These are phyloP conservation scores for Dryobotodes eremita DNA, from an alignment of 2,888 invertebrate genomes.

Conservation along the genomic window DNA sequence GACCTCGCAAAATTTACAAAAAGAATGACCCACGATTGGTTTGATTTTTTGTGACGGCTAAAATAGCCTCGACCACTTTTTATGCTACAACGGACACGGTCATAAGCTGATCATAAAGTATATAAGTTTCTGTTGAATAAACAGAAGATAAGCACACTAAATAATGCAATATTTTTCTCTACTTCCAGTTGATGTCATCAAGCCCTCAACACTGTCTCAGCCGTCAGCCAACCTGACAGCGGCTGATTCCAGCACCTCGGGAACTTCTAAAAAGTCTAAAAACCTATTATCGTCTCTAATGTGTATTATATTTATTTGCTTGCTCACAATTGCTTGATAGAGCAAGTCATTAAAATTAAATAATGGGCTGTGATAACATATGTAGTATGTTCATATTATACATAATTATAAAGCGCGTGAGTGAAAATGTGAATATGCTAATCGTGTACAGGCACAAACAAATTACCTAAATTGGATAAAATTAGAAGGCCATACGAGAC, in stretches of 20 bases:
- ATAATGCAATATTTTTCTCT: constrained; percentile 43
- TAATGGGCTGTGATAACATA: constrained; percentile 88
- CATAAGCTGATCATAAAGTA: constrained; percentile 30
- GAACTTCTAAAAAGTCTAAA: constrained; percentile 60
- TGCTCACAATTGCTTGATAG: constrained; percentile 80
- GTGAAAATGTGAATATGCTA: constrained; percentile 54
- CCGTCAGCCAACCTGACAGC: constrained; percentile 82
- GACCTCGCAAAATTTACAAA: too few species aligned
- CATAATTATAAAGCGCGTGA: constrained; percentile 65
- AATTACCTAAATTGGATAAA: constrained; percentile 30
- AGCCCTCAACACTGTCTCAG: constrained; percentile 79
- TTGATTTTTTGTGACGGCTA: constrained; percentile 18
- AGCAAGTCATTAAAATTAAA: constrained; percentile 73
- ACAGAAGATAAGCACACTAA: neutral
- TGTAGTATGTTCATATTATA: constrained; percentile 73
- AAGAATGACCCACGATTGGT: neutral
- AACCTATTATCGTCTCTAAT: constrained; percentile 66
- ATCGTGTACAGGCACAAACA: constrained; percentile 57
- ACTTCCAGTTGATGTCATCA: constrained; percentile 86
- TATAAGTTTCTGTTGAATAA: neutral
- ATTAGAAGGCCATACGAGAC: constrained; percentile 21
- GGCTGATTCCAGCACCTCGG: constrained; percentile 79
- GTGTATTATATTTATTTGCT: constrained; percentile 71
- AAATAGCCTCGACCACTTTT: constrained; percentile 34
- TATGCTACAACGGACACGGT: constrained; percentile 21